Percentiles rank a stretch among this genome's conserved stretches.
Conservation (phyloP, 2,113 vertebrate genomes). For the Tragelaphus scriptus region DNA sequence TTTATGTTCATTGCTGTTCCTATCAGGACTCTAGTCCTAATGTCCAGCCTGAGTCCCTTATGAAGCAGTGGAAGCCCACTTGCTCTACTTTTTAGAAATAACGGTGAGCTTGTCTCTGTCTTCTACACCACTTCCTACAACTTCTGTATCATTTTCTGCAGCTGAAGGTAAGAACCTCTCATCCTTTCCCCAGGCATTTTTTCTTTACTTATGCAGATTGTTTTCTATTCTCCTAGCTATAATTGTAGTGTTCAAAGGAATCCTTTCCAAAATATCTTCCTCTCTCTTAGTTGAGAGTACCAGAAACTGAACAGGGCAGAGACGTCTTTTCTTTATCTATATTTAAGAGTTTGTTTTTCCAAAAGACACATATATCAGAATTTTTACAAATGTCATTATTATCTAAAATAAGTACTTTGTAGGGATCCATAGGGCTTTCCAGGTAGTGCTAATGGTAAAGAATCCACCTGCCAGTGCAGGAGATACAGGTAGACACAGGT, state of each 20-base stretch:
- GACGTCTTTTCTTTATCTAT: conserved; percentile 2
- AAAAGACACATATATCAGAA: not conserved
- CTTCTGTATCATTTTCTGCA: not conserved
- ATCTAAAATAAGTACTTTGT: conserved; percentile 21
- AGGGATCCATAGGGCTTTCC: not conserved
- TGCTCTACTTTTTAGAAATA: not conserved
- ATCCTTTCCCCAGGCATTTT: not conserved
- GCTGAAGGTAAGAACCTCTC: not conserved
- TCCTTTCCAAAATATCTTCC: not conserved
- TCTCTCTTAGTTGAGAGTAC: not conserved
- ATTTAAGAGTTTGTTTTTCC: conserved; percentile 23
- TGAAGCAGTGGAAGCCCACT: not conserved
- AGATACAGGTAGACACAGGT: not conserved
- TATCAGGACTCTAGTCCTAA: not conserved
- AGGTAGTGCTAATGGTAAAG: not conserved
- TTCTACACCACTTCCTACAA: not conserved
- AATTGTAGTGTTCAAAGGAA: not conserved
- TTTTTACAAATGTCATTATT: conserved; percentile 6
- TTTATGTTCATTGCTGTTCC: not conserved
- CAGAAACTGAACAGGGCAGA: not conserved
- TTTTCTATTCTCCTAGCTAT: not conserved
- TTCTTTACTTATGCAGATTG: not conserved
- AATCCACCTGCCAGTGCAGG: not conserved
- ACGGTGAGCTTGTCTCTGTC: not conserved
- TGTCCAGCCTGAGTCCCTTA: not conserved